Evolutionary conservation across 2,888 invertebrate species (phyloP), one percentile per base, ranked within the genome.

Genomic region (Gisinianus flammeolus): DNA sequence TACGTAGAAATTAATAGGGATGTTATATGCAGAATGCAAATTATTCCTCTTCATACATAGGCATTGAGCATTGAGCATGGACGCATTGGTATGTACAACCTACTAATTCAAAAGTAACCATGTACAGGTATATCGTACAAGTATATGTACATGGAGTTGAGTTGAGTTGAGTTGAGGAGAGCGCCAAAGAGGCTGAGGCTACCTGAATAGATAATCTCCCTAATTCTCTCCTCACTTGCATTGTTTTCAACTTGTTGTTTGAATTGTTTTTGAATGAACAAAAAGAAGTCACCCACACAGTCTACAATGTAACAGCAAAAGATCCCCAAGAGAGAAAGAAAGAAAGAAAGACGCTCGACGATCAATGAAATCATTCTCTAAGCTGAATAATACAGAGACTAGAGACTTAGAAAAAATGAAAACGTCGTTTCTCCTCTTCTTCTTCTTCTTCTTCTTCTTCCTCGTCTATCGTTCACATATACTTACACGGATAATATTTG

Each of bases 341-440:
- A 44, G 44, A 44, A 12, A 35, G 35, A 54, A 66, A 66, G 74
- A 62, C 52, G 74, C 66, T 74, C 74, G 74, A 62, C 52, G 74
- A 74, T 74, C 74, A 74, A 74, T 74, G 74, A 66, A 74, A 74
- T 74, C 74, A 74, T 74, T 74, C 67, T 74, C 74, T 52, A 74
- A 74, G 66, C 74, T 64, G 74, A 66, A 66, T 64, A 74, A 66
- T 44, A 31, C 56, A n/a, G n/a, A n/a, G n/a, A n/a, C n/a, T n/a
- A n/a, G n/a, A n/a, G n/a, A n/a, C n/a, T n/a, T n/a, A n/a, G n/a
- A n/a, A n/a, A n/a, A n/a, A n/a, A n/a, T n/a, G n/a, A n/a, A n/a
- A n/a, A n/a, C 62, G 33, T 31, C 33, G 22, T 54, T 22, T 52
- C 35, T 33, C n/a, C 67, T 10, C 33, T 31, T 33, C 35, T 28